Conservation (phyloP, 2,888 invertebrate genomes). For the Zaprionus bogoriensis region DNA sequence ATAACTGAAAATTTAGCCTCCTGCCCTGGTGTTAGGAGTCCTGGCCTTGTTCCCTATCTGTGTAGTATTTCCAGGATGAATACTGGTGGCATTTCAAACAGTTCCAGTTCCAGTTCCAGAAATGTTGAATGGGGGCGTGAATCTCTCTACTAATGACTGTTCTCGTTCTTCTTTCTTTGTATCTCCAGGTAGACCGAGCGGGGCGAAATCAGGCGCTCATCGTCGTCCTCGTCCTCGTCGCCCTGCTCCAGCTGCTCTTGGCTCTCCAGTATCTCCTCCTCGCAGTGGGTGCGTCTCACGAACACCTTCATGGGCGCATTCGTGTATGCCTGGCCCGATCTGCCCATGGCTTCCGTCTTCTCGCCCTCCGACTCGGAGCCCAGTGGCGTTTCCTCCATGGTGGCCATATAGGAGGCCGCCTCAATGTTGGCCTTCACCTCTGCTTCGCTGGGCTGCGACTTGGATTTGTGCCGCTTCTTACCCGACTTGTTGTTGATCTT, state of each 20-base stretch:
- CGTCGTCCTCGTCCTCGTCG: constrained; percentile 14
- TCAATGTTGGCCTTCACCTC: neutral
- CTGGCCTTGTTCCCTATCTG: neutral
- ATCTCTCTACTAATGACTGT: no score
- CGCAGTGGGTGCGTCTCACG: constrained; percentile 40
- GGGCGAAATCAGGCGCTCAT: constrained; percentile 38
- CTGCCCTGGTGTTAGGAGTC: constrained; percentile 17
- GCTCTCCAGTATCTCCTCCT: constrained; percentile 13
- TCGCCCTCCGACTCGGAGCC: constrained; percentile 44
- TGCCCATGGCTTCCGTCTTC: constrained; percentile 11
- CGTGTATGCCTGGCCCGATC: constrained; percentile 7
- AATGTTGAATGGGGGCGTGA: no score
- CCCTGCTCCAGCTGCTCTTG: neutral
- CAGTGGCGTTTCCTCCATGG: constrained; percentile 22
- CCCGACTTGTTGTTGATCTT: constrained; percentile 37
- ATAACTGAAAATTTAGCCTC: constrained; percentile 54
- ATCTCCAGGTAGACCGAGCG: constrained; percentile 35
- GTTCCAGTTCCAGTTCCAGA: constrained; percentile 3
- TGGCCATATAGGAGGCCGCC: constrained; percentile 35
- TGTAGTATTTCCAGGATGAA: neutral
- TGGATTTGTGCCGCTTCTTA: constrained; percentile 43
- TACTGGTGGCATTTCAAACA: constrained; percentile 4
- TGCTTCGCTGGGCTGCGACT: neutral
- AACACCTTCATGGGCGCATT: constrained; percentile 44
- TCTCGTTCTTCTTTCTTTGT: constrained; percentile 32